Conservation (phyloP, 2,888 invertebrate species). For the Stegana nigrithorax region DNA sequence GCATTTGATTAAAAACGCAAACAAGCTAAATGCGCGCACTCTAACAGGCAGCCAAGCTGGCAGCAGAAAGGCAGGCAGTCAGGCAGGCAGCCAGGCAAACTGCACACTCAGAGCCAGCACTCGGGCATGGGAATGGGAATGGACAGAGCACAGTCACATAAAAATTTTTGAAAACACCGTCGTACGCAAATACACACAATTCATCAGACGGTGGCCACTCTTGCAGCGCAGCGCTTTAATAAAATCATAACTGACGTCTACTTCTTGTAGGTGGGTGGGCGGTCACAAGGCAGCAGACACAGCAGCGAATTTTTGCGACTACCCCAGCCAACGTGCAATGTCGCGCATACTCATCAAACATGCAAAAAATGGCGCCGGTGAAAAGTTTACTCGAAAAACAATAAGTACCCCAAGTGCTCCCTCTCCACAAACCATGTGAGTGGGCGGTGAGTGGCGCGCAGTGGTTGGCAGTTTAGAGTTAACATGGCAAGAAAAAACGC, state of each 20-base stretch:
- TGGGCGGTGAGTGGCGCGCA: too few relatives aligned
- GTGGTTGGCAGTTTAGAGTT: neutral
- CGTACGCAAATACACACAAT: slow-evolving; percentile 46
- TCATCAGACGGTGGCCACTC: slow-evolving; percentile 46
- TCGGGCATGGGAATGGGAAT: neutral
- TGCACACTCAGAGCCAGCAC: neutral
- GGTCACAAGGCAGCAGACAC: neutral
- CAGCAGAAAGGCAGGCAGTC: neutral
- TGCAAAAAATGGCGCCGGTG: neutral
- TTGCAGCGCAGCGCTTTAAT: slow-evolving; percentile 50
- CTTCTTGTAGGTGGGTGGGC: slow-evolving; percentile 28
- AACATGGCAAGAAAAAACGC: neutral
- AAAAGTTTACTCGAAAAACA: slow-evolving; percentile 1
- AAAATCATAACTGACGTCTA: slow-evolving; percentile 59
- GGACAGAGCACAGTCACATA: slow-evolving; percentile 19
- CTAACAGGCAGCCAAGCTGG: neutral
- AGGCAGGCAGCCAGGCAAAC: too few relatives aligned
- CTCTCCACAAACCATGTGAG: too few relatives aligned
- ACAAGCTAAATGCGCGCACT: slow-evolving; percentile 40
- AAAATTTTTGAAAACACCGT: slow-evolving; percentile 13
- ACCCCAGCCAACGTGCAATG: neutral
- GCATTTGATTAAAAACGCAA: slow-evolving; percentile 65
- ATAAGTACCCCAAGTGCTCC: too few relatives aligned
- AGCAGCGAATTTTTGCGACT: neutral
- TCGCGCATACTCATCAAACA: slow-evolving; percentile 10